These are phyloP conservation scores for Liposcelis brunnea DNA, from an alignment of 2,888 invertebrate species.

Conservation along the genomic window DNA sequence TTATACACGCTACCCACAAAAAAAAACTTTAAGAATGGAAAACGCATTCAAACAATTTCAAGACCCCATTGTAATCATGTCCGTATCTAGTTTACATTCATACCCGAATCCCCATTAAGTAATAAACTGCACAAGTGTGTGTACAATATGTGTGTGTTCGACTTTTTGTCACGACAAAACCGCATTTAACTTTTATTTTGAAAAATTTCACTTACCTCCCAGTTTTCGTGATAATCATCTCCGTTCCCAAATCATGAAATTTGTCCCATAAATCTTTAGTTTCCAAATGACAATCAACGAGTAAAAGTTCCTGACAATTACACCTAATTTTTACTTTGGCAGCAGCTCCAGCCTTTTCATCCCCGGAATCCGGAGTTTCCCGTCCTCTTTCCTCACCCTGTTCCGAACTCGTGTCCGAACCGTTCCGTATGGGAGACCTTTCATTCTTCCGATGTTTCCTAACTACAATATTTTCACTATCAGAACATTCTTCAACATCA, in stretches of 20 bases:
- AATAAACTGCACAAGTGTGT: no score
- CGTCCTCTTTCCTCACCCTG: slow-evolving; percentile 2
- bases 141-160: no score
- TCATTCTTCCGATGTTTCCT: neutral
- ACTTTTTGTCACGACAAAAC: no score
- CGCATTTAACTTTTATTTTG: no score
- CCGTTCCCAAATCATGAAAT: slow-evolving; percentile 58
- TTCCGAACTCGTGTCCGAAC: slow-evolving; percentile 1
- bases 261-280: slow-evolving; percentile 71
- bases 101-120: no score
- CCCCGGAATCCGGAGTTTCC: slow-evolving; percentile 3
- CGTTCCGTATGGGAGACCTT: neutral
- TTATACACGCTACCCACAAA: no score
- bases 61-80: no score
- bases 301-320: slow-evolving; percentile 44
- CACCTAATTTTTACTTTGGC: slow-evolving; percentile 34
- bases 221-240: slow-evolving; percentile 75
- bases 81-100: no score
- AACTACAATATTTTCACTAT: slow-evolving; percentile 37
- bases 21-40: no score
- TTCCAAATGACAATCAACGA: slow-evolving; percentile 55
- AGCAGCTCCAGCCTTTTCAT: slow-evolving; percentile 20
- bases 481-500: slow-evolving; percentile 53
- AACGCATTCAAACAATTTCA: no score
- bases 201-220: slow-evolving; percentile 46